These are phyloP conservation scores for Netta rufina DNA, from an alignment of 2,797 vertebrate species.

Conservation along the genomic window DNA sequence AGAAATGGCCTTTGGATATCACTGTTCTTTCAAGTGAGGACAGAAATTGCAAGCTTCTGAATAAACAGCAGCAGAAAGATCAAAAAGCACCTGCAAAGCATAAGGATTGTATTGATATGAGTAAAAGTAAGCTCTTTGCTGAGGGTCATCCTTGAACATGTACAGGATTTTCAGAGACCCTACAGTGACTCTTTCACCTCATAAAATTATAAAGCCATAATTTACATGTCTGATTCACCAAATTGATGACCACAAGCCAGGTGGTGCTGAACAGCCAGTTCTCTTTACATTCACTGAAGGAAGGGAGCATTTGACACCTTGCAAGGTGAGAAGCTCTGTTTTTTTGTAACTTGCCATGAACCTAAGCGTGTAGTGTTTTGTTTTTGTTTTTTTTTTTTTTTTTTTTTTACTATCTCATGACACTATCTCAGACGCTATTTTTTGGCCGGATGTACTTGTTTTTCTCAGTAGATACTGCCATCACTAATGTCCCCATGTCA, in stretches of 20 bases:
- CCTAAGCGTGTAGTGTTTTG: not conserved
- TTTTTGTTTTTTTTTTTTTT: too few species aligned
- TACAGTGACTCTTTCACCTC: not conserved
- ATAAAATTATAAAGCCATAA: not conserved
- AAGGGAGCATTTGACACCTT: not conserved
- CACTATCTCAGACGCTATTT: not conserved
- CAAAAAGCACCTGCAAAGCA: not conserved
- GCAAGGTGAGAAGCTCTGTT: not conserved
- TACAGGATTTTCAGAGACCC: not conserved
- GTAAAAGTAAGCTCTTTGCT: not conserved
- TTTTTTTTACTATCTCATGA: conserved; percentile 12
- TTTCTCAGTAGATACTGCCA: conserved; percentile 39
- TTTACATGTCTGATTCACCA: not conserved
- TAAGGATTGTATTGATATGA: not conserved
- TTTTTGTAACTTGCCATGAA: not conserved
- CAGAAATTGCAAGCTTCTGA: not conserved
- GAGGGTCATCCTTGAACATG: not conserved
- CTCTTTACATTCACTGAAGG: not conserved
- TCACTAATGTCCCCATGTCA: conserved; percentile 54
- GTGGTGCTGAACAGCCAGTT: rapidly evolving
- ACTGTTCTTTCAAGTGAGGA: not conserved
- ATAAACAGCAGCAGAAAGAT: not conserved
- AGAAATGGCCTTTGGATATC: not conserved
- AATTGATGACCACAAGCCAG: not conserved
- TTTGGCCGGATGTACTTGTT: conserved; percentile 15